Evolutionary conservation across 2,797 vertebrate species (phyloP), one percentile per base, ranked within the genome.

Genomic region (Cyclopterus lumpus): DNA sequence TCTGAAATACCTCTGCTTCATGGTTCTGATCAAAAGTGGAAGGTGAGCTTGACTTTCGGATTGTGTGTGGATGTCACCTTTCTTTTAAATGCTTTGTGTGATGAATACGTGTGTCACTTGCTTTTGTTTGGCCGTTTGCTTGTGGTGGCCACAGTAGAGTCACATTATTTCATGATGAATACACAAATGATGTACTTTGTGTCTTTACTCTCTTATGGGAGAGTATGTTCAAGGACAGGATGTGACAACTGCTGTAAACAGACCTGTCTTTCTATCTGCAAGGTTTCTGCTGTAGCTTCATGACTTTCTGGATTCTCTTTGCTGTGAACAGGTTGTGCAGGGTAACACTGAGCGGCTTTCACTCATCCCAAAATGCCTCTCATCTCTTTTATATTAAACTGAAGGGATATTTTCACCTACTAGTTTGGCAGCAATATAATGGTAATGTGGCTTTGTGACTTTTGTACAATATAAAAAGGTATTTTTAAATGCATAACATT

Each of bases 341-440:
- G 75, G 38, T 46, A 65, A 72, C 59, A 1, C 26, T 24, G 65
- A 77, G 63, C 8, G 14, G 69, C 26, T 51, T 38, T 66, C 66
- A 82, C 71, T 38, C 78, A 80, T 87, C 48, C 55, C 58, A 54
- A 70, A 42, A 14, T 66, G 57, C 55, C 16, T 72, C 16, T 73
- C 75, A 77, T 89, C 40, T 78, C 15, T 86, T 2, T 86, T 48
- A 49, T 49, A 49, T n/a, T 22, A 82, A 84, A 85, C 86, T 87
- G 88, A 90, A 89, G 82, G 48, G 82, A 89, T 90, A 79, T 74
- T 91, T n/a, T 89, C 77, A 89, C 82, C 61, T 15, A 10, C 12
- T 57, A 5, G 34, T 58, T 77, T 48, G 5, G 20, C n/a, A 6
- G 24, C 11, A 65, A 32, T 1, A 58, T 11, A 28, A 12, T 38